Conservation (phyloP, 2,888 invertebrate species). For the Strigamia transsilvanica region DNA sequence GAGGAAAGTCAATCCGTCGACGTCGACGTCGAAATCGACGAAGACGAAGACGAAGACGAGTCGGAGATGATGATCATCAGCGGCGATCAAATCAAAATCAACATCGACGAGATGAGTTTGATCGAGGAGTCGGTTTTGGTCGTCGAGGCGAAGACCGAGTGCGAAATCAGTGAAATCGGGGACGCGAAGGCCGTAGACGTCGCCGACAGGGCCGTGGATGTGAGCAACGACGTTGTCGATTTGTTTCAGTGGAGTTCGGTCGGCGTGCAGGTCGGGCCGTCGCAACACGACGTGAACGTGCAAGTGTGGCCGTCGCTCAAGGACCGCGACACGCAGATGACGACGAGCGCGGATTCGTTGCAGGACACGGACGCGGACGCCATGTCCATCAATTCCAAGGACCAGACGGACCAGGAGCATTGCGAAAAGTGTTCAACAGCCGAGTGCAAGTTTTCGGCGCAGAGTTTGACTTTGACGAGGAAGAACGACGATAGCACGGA, state of each 20-base stretch:
- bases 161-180: too few species aligned
- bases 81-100: neutral
- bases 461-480: conserved; percentile 1
- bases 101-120: too few species aligned
- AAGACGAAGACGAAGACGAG: neutral
- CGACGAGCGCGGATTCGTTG: neutral
- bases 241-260: neutral
- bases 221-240: too few species aligned
- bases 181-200: too few species aligned
- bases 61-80: too few species aligned
- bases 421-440: neutral
- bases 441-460: neutral
- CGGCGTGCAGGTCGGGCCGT: conserved; percentile 10
- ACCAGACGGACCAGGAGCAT: neutral
- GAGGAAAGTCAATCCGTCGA: neutral
- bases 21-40: neutral
- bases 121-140: too few species aligned
- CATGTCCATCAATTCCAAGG: neutral
- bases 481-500: conserved; percentile 10
- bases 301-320: conserved; percentile 36
- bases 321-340: conserved; percentile 50
- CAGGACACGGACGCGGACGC: conserved; percentile 23
- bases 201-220: too few species aligned
- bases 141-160: too few species aligned
- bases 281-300: conserved; percentile 37